Conservation (phyloP, 2,797 vertebrate genomes). For the Apogon hyalosoma region DNA sequence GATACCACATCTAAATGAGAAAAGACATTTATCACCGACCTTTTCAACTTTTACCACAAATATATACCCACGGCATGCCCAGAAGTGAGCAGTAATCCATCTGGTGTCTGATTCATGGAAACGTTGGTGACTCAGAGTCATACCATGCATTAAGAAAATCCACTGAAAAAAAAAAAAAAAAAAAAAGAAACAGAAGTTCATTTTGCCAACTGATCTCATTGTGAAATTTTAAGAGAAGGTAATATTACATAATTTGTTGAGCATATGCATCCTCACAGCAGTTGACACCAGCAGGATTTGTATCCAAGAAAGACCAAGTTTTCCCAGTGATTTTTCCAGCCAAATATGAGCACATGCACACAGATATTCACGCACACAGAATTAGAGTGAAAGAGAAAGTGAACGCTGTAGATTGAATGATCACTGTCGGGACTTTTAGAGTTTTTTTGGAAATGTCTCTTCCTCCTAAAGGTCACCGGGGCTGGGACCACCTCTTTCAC, state of each 20-base stretch:
- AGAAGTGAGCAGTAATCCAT: constrained; percentile 28
- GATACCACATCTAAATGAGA: too few relatives aligned
- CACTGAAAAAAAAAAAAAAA: constrained; percentile 28
- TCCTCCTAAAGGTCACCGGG: constrained; percentile 40
- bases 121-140: constrained; percentile 36
- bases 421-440: constrained; percentile 31
- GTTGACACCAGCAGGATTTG: constrained; percentile 36
- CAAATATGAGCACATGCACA: constrained; percentile 26
- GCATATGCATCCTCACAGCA: constrained; percentile 53
- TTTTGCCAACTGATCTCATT: constrained; percentile 51
- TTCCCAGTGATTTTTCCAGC: constrained; percentile 31
- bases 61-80: constrained; percentile 17
- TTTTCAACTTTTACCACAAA: constrained; percentile 12
- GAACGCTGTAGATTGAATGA: constrained; percentile 35
- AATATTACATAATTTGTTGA: constrained; percentile 70
- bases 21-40: constrained; percentile 4
- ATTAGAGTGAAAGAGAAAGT: constrained; percentile 11
- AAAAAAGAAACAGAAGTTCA: constrained; percentile 3
- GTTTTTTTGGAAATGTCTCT: constrained; percentile 43
- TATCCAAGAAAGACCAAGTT: constrained; percentile 37
- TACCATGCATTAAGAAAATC: constrained; percentile 35
- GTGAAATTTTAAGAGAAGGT: constrained; percentile 47
- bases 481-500: constrained; percentile 43
- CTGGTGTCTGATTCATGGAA: constrained; percentile 52
- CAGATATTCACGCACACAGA: constrained; percentile 4